Conservation (phyloP, 2,888 invertebrate species). For the Eupeodes latifasciatus region DNA sequence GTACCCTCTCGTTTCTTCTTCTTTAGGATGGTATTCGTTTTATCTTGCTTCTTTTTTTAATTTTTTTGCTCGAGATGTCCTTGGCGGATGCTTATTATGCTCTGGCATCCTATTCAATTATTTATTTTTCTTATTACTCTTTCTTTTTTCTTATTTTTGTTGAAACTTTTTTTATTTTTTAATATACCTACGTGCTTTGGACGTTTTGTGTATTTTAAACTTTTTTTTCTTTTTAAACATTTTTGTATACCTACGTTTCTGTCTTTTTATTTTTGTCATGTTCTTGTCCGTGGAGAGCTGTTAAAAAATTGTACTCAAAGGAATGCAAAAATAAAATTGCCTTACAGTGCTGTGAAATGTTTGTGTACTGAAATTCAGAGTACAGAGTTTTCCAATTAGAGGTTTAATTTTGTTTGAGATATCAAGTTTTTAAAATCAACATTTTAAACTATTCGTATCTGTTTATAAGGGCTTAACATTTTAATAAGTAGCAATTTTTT, state of each 20-base stretch:
- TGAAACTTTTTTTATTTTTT: conserved; percentile 40
- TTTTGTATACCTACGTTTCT: background rate
- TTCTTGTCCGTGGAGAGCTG: conserved; percentile 28
- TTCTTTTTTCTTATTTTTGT: conserved; percentile 1
- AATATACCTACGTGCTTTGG: conserved; percentile 43
- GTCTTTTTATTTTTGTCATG: background rate
- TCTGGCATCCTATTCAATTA: conserved; percentile 70
- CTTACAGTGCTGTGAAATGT: background rate
- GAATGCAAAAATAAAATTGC: background rate
- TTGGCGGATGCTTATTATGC: conserved; percentile 68
- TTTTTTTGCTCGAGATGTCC: conserved; percentile 29
- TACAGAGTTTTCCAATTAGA: too few species aligned
- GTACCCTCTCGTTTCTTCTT: background rate
- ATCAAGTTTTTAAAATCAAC: too few species aligned
- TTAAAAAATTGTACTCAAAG: conserved; percentile 33
- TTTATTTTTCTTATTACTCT: conserved; percentile 74
- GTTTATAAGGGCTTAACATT: too few species aligned
- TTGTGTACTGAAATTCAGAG: background rate
- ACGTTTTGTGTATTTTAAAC: conserved; percentile 1
- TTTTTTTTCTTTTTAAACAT: background rate
- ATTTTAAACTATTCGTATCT: too few species aligned
- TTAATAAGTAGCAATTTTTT: too few species aligned
- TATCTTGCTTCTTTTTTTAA: background rate
- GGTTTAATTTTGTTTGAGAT: too few species aligned
- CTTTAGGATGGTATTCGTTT: background rate